Evolutionary conservation across 2,113 vertebrate species (phyloP), one percentile per base, ranked within the genome.

Genomic region (Anoplopoma fimbria): DNA sequence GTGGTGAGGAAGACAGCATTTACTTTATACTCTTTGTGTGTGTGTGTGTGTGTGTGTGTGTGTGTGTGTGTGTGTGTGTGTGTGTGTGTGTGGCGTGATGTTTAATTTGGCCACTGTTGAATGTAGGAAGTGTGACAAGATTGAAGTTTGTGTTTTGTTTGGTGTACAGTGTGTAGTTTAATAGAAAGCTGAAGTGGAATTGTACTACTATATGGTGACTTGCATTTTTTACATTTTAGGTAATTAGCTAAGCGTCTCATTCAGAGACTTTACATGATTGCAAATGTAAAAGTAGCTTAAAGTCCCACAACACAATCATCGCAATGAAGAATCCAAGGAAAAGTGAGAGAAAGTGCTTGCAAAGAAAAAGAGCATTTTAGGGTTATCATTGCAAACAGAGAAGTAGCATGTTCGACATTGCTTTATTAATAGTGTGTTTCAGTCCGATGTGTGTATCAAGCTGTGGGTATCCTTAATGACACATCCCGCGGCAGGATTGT

Each of bases 1-100:
- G 96, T 97, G 95, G 96, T 97, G 91, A 95, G 95, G 6, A 62
- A 55, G 40, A 65, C 29, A 1, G 6, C 1, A n/a, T 40, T 36
- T 2, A 3, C 27, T 73, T 68, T 2, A 0, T 15, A 1, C 33
- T 34, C 9, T 12, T 31, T 7, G 8, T 27, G 1, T 75, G 9
- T 47, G 33, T 61, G 3, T 45, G 49, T 51, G 42, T 49, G 45
- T 6, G 47, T 49, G 47, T 49, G 17, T 49, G 47, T 49, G 47
- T 55, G 51, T 53, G 53, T 51, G 23, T n/a, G 53, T 45, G 42
- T 45, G 33, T 34, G 58, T 62, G 27, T 79, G 42, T 70, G 12
- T 57, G 68, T 71, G 51, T 72, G 40, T 61, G 25, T 82, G 19
- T 57, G 53, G 2, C 27, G 31, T 25, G 19, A 21, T 49, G 33